These are phyloP conservation scores for Istiophorus platypterus DNA, from an alignment of 2,113 vertebrate species.

Conservation along the genomic window DNA sequence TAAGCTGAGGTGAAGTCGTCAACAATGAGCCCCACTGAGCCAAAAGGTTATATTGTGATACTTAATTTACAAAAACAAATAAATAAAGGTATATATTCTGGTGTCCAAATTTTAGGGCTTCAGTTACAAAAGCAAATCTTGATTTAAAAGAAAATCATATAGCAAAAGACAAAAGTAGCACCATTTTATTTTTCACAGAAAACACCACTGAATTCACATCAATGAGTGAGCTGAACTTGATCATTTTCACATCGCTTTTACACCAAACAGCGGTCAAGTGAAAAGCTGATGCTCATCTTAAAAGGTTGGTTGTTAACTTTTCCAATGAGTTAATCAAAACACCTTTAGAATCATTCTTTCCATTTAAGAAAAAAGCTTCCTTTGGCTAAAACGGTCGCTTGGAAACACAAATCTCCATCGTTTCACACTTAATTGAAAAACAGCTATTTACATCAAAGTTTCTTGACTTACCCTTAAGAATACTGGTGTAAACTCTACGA, in stretches of 20 bases:
- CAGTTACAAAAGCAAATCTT: neutral
- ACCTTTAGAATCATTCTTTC: neutral
- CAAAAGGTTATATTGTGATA: neutral
- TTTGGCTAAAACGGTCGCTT: neutral
- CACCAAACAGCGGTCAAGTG: neutral
- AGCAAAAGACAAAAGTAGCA: neutral
- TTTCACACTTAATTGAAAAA: constrained; percentile 30
- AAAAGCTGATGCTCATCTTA: neutral
- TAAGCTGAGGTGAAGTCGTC: neutral
- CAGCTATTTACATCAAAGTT: constrained; percentile 20
- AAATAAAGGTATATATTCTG: neutral
- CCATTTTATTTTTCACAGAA: neutral
- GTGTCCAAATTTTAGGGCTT: neutral
- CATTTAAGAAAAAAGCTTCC: neutral
- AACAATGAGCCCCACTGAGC: neutral
- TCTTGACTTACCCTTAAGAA: constrained; percentile 73
- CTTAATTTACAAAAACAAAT: neutral
- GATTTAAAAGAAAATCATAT: neutral
- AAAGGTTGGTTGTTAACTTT: neutral
- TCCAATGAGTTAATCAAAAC: neutral
- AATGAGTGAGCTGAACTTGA: neutral
- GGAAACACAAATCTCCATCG: neutral
- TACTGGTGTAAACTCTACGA: constrained; percentile 16
- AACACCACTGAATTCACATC: constrained; percentile 1
- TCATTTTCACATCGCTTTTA: neutral